Evolutionary conservation across 2,113 vertebrate species (phyloP).

Genomic region (Leucoraja erinaceus): DNA sequence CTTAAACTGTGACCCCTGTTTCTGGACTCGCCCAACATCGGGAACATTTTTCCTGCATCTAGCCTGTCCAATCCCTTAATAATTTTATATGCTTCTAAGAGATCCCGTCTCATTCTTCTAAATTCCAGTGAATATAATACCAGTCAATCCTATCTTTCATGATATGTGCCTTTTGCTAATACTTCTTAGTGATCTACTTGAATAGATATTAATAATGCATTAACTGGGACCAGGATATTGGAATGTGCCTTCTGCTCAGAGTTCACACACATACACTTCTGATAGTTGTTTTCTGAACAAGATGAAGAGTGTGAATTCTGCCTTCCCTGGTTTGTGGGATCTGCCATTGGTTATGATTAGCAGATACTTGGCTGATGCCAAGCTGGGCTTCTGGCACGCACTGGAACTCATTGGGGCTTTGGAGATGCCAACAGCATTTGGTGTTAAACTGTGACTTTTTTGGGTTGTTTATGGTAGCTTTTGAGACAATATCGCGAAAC

Average conservation of each 20-base stretch:
- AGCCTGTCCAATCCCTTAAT: too few relatives aligned
- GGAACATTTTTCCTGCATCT: too few relatives aligned
- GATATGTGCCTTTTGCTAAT: not conserved
- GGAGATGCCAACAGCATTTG: not conserved
- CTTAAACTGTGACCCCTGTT: too few relatives aligned
- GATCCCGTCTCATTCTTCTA: too few relatives aligned
- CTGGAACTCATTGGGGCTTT: not conserved
- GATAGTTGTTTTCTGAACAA: too few relatives aligned
- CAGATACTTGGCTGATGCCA: not conserved
- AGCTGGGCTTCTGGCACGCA: not conserved
- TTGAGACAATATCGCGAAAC: not conserved
- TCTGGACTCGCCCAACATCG: too few relatives aligned
- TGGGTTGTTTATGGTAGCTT: not conserved
- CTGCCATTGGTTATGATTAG: not conserved
- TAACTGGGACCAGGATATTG: not conserved
- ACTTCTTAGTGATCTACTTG: not conserved
- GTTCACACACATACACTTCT: not conserved
- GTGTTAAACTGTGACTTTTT: not conserved
- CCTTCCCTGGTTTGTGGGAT: not conserved
- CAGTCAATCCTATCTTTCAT: too few relatives aligned
- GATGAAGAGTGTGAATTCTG: not conserved
- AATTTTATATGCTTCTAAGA: too few relatives aligned
- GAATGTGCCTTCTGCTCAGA: not conserved
- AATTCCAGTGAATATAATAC: too few relatives aligned
- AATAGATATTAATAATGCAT: not conserved